A percentile compares a stretch with the other conserved stretches of the same genome.
Evolutionary conservation across 2,797 vertebrate species (phyloP).

Genomic region (Alauda arvensis): DNA sequence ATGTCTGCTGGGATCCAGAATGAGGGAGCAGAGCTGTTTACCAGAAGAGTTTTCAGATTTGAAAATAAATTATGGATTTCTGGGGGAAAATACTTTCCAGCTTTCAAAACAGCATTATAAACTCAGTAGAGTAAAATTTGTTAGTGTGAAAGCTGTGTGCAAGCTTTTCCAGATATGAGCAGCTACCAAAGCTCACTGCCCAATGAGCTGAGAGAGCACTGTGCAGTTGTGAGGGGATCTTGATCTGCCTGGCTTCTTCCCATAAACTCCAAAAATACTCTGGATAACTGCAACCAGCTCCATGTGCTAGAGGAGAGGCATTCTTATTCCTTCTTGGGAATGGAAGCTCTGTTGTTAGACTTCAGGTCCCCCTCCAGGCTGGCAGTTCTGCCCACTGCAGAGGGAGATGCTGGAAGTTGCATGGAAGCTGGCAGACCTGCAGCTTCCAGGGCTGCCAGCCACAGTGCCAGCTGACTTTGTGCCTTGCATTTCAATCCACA

Average conservation of each 20-base stretch:
- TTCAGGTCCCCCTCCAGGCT: neutral
- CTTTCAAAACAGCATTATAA: neutral
- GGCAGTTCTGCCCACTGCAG: neutral
- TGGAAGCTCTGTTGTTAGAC: neutral
- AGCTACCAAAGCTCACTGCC: neutral
- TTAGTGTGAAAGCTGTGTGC: neutral
- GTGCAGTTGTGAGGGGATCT: neutral
- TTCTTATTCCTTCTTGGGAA: neutral
- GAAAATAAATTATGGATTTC: neutral
- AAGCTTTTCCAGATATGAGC: neutral
- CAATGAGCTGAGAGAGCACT: neutral
- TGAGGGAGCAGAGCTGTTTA: neutral
- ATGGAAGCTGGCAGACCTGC: neutral
- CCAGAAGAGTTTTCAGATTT: neutral
- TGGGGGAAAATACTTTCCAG: neutral
- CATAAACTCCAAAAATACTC: neutral
- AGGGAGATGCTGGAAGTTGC: neutral
- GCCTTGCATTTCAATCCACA: constrained; percentile 37
- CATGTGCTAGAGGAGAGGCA: neutral
- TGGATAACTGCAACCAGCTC: neutral
- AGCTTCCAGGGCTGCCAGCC: rapidly evolving
- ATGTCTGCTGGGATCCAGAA: neutral
- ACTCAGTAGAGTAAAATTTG: neutral
- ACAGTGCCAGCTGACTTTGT: constrained; percentile 1
- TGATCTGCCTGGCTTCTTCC: neutral